Percentiles rank a stretch among this genome's conserved stretches.
phyloP scores from a whole-genome alignment of 2,797 vertebrate genomes.

The Harpagifer antarcticus region DNA sequence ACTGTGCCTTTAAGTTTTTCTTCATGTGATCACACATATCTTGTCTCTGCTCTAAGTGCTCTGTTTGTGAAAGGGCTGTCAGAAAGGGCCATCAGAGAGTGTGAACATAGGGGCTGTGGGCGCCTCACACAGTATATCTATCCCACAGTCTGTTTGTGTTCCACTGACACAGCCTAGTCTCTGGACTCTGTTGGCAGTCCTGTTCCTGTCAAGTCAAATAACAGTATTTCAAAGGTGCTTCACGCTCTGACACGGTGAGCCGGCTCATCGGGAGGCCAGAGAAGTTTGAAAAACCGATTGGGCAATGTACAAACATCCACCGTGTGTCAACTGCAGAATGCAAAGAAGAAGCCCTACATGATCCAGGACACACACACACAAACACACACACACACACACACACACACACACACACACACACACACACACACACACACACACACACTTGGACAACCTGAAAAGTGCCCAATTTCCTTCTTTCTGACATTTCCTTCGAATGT shows the following conservation, averaged over 20 bases:
- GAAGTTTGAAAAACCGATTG: conserved; percentile 28
- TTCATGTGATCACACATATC: conserved; percentile 47
- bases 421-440: conserved; percentile 6
- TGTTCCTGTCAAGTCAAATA: conserved; percentile 81
- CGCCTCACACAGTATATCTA: conserved; percentile 63
- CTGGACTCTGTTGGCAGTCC: conserved; percentile 76
- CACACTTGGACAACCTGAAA: conserved; percentile 42
- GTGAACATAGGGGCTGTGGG: conserved; percentile 59
- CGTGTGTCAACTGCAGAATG: conserved; percentile 35
- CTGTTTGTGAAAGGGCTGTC: conserved; percentile 61
- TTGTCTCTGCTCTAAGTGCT: conserved; percentile 41
- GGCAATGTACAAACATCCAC: conserved; percentile 36
- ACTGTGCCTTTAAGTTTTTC: conserved; percentile 9
- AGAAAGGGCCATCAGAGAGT: conserved; percentile 68
- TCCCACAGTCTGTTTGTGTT: conserved; percentile 76
- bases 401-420: too few species aligned
- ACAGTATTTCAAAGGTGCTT: conserved; percentile 68
- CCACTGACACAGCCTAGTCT: conserved; percentile 75
- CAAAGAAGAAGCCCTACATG: conserved; percentile 38
- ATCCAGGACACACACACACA: conserved; percentile 23
- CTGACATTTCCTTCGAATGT: conserved; percentile 83
- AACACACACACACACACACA: too few species aligned
- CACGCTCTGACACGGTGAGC: conserved; percentile 59
- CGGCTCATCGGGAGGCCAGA: conserved; percentile 57
- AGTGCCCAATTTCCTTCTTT: conserved; percentile 52